A percentile compares a stretch with the other conserved stretches of the same genome.
Evolutionary conservation across 2,797 vertebrate genomes (phyloP).

Genomic region (Chrysolophus pictus): DNA sequence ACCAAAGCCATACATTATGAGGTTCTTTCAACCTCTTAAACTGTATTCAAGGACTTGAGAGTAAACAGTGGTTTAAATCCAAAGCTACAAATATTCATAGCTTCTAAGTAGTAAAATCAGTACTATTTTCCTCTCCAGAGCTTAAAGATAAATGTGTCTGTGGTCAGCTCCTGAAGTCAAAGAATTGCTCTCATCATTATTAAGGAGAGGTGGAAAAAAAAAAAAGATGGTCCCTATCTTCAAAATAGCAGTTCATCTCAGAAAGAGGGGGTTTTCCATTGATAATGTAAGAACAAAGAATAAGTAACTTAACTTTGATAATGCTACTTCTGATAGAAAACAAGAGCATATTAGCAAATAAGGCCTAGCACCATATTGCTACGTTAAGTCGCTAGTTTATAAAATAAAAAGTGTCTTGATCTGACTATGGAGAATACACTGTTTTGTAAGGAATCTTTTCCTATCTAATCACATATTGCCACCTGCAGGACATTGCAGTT

Average conservation of each 20-base stretch:
- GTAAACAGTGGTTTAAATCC: not conserved
- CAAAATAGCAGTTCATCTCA: not conserved
- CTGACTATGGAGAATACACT: not conserved
- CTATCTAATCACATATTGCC: constrained; percentile 13
- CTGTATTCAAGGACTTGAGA: not conserved
- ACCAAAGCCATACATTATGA: not conserved
- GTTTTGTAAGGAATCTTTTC: not conserved
- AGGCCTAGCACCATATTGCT: not conserved
- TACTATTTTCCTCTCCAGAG: not conserved
- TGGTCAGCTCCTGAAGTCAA: not conserved
- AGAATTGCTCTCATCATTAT: not conserved
- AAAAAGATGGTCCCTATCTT: not conserved
- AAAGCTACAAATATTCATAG: not conserved
- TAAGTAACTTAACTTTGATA: constrained; percentile 15
- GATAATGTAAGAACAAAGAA: constrained; percentile 11
- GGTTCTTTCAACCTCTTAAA: not conserved
- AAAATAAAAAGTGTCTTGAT: not conserved
- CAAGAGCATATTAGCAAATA: not conserved
- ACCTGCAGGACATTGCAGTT: not conserved
- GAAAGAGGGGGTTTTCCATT: not conserved
- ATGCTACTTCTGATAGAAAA: constrained; percentile 6
- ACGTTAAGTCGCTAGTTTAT: not conserved
- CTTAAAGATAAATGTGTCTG: not conserved
- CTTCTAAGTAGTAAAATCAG: not conserved
- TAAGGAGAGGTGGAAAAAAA: not conserved